A percentile compares a stretch with the other conserved stretches of the same genome.
phyloP scores from a whole-genome alignment of 2,113 vertebrate species.

The Hyperopisus bebe region DNA sequence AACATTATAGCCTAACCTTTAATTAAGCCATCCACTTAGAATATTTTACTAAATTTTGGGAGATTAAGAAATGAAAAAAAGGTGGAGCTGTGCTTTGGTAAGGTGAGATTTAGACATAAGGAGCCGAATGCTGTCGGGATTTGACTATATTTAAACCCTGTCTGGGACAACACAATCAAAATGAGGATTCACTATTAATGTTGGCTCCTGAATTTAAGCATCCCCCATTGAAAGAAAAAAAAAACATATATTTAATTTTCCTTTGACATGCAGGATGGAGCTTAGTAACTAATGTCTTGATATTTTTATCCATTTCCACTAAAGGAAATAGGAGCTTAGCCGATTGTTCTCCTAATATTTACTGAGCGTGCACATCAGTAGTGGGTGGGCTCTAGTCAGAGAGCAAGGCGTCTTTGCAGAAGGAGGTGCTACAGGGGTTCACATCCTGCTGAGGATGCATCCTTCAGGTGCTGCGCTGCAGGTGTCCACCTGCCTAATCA shows the following conservation, averaged over 20 bases:
- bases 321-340: background rate
- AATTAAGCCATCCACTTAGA: background rate
- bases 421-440: slow-evolving; percentile 24
- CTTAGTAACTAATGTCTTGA: background rate
- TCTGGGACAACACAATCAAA: background rate
- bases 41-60: background rate
- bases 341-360: background rate
- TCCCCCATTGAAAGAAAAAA: background rate
- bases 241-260: background rate
- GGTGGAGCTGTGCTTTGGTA: background rate
- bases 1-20: background rate
- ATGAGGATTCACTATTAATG: background rate
- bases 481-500: slow-evolving; percentile 9
- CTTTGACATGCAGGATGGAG: background rate
- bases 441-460: slow-evolving; percentile 37
- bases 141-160: background rate
- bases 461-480: slow-evolving; percentile 11
- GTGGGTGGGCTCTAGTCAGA: background rate
- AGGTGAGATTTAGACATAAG: background rate
- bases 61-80: background rate
- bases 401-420: slow-evolving; percentile 30
- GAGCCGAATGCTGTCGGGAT: background rate
- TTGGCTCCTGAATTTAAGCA: background rate
- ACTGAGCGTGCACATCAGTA: background rate
- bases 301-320: background rate